Base-by-base conservation (phyloP, 2,888 invertebrate species). In the Gastrophysa polygoni region DNA sequence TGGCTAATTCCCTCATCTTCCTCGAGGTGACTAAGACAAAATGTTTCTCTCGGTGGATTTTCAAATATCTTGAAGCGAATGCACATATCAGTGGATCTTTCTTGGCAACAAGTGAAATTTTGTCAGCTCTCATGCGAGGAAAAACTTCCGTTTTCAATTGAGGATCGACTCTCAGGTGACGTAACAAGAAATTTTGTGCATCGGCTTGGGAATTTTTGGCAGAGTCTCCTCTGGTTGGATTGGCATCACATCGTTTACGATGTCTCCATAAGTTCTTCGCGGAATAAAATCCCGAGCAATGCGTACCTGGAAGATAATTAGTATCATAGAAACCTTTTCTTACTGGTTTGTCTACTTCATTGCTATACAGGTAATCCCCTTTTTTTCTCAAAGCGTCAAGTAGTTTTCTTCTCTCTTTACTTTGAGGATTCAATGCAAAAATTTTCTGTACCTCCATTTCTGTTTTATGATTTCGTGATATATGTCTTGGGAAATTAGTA, bases 221-320 rank as follows among this genome's bases (percentile, higher is more conserved):
- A n/a, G 43, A 24, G 14, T 24, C 14, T 43, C 44, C 46, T 46
- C 17, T 43, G 4, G 5, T 14, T 56, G 52, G 47, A 55, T 56
- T 58, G 20, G 32, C 44, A 38, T 21, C 17, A 24, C 56, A 62
- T n/a, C 18, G 44, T 14, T 62, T 48, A 17, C 54, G 21, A 55
- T 63, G 59, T 34, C 59, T 14, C 56, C 48, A 59, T 51, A 59
- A 21, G 8, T 55, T 48, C 16, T 17, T 56, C 10, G 29, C n/a
- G 20, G 55, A 56, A 57, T 54, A 63, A 17, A 58, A 56, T 47
- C 60, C 55, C 10, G 54, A 55, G 24, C 58, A 61, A 38, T 32
- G 14, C 7, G 49, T 17, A 59, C 56, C 59, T n/a, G 62, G 55
- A 34, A 59, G 34, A 11, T 55, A 38, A 14, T 58, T 29, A 7